Conservation (phyloP, 2,888 invertebrate genomes). For the Drosophila longiperda region DNA sequence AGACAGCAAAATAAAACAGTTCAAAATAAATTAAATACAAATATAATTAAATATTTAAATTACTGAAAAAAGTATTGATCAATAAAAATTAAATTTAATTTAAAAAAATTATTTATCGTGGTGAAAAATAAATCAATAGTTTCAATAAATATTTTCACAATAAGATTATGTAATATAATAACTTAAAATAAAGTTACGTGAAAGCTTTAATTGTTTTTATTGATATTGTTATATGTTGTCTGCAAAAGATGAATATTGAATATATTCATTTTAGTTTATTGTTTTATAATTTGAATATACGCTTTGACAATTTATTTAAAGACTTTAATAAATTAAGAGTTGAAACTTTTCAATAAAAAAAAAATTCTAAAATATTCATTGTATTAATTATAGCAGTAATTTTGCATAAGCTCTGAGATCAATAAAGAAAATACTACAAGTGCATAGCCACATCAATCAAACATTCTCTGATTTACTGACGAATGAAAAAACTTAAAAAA, state of each 20-base stretch:
- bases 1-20: neutral
- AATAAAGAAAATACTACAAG: neutral
- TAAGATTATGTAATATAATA: neutral
- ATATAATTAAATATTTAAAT: neutral
- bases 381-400: neutral
- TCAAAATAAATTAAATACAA: neutral
- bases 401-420: neutral
- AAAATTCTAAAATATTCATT: neutral
- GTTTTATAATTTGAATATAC: neutral
- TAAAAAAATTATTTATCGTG: too few species aligned
- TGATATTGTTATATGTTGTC: neutral
- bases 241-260: neutral
- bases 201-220: neutral
- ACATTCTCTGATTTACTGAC: neutral
- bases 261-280: neutral
- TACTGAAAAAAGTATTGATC: neutral
- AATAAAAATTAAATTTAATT: too few species aligned
- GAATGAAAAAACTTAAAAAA: neutral
- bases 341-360: neutral
- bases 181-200: neutral
- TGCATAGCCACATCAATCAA: neutral
- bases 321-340: neutral
- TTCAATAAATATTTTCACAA: too few species aligned
- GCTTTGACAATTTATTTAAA: neutral
- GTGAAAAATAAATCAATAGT: too few species aligned